Evolutionary conservation across 1,140 invertebrate species (phyloP), one percentile per base, ranked within the genome.

Genomic region (Apis cerana): DNA sequence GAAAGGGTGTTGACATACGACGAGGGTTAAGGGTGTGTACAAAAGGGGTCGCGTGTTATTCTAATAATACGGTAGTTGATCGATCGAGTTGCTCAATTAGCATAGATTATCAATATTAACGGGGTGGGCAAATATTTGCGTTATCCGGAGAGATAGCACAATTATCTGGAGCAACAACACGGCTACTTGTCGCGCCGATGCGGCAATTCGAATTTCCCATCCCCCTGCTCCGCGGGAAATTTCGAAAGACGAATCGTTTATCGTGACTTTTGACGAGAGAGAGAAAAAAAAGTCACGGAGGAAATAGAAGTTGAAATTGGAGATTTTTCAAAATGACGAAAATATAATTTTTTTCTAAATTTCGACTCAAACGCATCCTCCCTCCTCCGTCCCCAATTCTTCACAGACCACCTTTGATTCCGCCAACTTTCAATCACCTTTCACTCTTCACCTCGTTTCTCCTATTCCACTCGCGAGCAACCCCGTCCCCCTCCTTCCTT

Each of bases 51-150:
- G 5, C 65, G n/a, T 17, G 78, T 80, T 74, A 74, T 56, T 72
- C 69, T 80, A 74, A 80, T 80, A 74, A 65, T 52, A 71, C 9
- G 19, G 23, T 4, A 65, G 59, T 75, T 59, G 52, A 81, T 81
- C 79, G 71, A 81, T 81, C 59, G 59, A 81, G 23, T 58, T 61
- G 17, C 64, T 48, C 58, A 80, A 80, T 71, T 80, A 80, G 48
- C 77, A 62, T 80, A 62, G 68, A 80, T 80, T 80, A 80, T 71
- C 77, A 54, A 80, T 80, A 80, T 80, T 80, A 80, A 13, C 23
- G 0, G 68, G 9, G 48, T 27, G 68, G 67, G 33, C 77, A 80
- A 80, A 80, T 80, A 80, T 80, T 80, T 80, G 68, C 77, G 48
- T 62, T 71, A 80, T 61, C 68, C 43, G 7, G 48, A 80, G 48